These are phyloP conservation scores for Platyura marginata DNA, from an alignment of 1,140 invertebrate genomes.

Conservation along the genomic window DNA sequence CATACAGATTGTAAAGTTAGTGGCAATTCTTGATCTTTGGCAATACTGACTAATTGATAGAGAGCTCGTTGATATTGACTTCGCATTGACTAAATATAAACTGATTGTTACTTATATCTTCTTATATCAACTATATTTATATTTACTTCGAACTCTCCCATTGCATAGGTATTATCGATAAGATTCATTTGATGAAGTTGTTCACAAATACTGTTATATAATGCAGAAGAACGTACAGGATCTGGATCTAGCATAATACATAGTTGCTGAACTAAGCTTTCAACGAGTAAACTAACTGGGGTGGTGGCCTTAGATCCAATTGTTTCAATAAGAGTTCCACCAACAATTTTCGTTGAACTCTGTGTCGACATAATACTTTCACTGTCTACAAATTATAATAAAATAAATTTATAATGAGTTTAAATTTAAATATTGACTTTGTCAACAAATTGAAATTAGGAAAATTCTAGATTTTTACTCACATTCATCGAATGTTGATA, in stretches of 20 bases:
- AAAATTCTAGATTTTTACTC: background rate
- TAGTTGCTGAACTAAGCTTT: conserved; percentile 40
- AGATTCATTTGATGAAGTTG: conserved; percentile 41
- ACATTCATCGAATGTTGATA: conserved; percentile 1
- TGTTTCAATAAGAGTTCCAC: background rate
- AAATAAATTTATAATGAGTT: no score
- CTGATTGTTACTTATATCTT: background rate
- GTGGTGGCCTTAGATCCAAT: conserved; percentile 14
- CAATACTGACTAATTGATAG: conserved; percentile 34
- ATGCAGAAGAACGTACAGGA: conserved; percentile 27
- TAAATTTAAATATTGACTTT: no score
- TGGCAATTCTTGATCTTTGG: conserved; percentile 29
- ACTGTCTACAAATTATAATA: no score
- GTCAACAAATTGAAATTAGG: no score
- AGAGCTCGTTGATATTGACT: conserved; percentile 41
- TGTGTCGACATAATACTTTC: no score
- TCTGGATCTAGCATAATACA: conserved; percentile 39
- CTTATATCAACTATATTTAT: background rate
- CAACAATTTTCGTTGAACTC: no score
- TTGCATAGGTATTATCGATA: conserved; percentile 42
- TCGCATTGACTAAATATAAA: conserved; percentile 25
- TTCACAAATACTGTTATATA: conserved; percentile 42
- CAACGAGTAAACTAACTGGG: conserved; percentile 37
- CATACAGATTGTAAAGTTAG: conserved; percentile 25
- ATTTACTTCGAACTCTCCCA: conserved; percentile 37